Conservation (phyloP, 1,140 invertebrate species). For the Neomicropteryx cornuta region DNA sequence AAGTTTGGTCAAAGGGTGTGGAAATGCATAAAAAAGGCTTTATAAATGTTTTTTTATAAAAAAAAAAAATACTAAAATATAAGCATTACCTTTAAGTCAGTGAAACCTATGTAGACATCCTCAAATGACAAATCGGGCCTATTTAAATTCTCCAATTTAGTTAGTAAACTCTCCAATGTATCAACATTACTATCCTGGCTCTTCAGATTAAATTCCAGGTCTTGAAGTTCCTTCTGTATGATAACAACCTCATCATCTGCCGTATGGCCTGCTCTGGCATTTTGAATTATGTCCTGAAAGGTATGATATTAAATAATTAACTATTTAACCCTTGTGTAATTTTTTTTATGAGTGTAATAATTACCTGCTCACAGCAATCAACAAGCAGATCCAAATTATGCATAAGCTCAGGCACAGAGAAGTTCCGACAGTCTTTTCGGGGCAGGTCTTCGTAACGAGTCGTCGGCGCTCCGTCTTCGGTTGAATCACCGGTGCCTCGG, state of each 20-base stretch:
- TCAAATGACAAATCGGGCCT: slow-evolving; percentile 53
- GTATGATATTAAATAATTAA: slow-evolving; percentile 9
- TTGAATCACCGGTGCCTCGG: no score
- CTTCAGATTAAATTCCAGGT: slow-evolving; percentile 54
- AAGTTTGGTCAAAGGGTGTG: no score
- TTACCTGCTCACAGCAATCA: slow-evolving; percentile 82
- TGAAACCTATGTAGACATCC: slow-evolving; percentile 63
- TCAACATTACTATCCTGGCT: slow-evolving; percentile 66
- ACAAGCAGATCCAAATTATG: slow-evolving; percentile 89
- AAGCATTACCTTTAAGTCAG: slow-evolving; percentile 50
- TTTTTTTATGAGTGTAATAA: slow-evolving; percentile 1
- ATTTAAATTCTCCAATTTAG: slow-evolving; percentile 57
- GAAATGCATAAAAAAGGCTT: no score
- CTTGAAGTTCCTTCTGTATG: slow-evolving; percentile 68
- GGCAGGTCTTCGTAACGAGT: slow-evolving; percentile 48
- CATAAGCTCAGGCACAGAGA: slow-evolving; percentile 75
- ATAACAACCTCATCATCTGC: slow-evolving; percentile 67
- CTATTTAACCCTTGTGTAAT: slow-evolving; percentile 2
- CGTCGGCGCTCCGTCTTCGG: slow-evolving; percentile 42
- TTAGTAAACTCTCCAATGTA: slow-evolving; percentile 59
- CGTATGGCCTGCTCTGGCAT: slow-evolving; percentile 67
- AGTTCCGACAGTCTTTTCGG: slow-evolving; percentile 50
- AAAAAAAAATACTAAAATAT: slow-evolving; percentile 10
- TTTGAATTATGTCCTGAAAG: slow-evolving; percentile 73
- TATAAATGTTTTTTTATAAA: no score